Conservation (phyloP, 23 tunicate species). For the Trididemnum clinides region DNA sequence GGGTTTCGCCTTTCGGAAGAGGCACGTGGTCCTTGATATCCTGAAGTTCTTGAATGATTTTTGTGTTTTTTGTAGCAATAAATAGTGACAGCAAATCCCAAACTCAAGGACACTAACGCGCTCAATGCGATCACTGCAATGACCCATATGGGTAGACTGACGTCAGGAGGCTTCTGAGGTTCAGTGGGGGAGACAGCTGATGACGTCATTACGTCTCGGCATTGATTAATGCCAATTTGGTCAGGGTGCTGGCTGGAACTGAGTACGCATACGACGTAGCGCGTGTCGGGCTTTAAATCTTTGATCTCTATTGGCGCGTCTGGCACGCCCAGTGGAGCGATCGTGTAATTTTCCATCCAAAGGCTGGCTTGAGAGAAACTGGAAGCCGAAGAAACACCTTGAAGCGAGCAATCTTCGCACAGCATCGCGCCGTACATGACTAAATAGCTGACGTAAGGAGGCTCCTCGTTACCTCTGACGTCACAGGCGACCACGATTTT, state of each 20-base stretch:
- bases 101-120: background rate
- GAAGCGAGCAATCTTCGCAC: slow-evolving; percentile 47
- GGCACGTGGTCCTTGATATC: background rate
- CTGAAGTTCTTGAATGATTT: background rate
- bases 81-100: background rate
- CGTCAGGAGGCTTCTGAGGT: background rate
- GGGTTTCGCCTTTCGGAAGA: slow-evolving; percentile 6
- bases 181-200: background rate
- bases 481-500: slow-evolving; percentile 35
- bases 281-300: slow-evolving; percentile 31
- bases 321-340: slow-evolving; percentile 3
- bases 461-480: slow-evolving; percentile 9
- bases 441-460: slow-evolving; percentile 57
- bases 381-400: background rate
- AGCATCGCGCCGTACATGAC: slow-evolving; percentile 68
- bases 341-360: slow-evolving; percentile 70
- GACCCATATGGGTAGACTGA: slow-evolving; percentile 1
- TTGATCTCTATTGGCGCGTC: slow-evolving; percentile 1
- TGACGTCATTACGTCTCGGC: slow-evolving; percentile 34
- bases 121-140: background rate
- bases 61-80: background rate
- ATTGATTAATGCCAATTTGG: slow-evolving; percentile 50
- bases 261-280: slow-evolving; percentile 44
- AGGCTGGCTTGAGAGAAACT: slow-evolving; percentile 28
- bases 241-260: slow-evolving; percentile 66